Evolutionary conservation across 2,888 invertebrate species (phyloP).

Genomic region (Caenorhabditis imperialis): DNA sequence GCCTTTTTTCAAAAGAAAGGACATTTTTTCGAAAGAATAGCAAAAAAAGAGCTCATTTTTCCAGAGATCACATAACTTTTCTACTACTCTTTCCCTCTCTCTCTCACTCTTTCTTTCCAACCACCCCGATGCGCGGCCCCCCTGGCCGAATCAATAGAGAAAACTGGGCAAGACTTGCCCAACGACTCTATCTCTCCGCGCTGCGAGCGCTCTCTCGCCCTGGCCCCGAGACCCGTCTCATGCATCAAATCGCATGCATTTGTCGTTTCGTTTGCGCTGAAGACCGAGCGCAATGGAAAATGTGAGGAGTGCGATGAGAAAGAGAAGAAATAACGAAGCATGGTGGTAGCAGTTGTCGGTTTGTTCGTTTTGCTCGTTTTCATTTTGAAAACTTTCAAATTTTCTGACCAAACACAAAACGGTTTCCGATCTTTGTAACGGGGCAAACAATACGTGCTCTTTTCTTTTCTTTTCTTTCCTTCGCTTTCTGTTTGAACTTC

Average conservation of each 20-base stretch:
- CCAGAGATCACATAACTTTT: conserved; percentile 9
- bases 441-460: not conserved
- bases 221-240: conserved; percentile 5
- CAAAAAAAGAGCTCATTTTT: not conserved
- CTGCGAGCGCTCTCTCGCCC: not conserved
- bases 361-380: no score
- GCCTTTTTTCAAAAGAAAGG: conserved; percentile 5
- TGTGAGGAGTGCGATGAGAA: not conserved
- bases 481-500: conserved; percentile 44
- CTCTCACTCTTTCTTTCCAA: not conserved
- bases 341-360: no score
- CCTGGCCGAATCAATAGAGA: conserved; percentile 33
- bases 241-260: conserved; percentile 38
- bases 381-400: no score
- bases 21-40: conserved; percentile 1
- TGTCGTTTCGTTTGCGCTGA: conserved; percentile 5
- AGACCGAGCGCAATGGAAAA: conserved; percentile 6
- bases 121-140: conserved; percentile 5
- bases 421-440: no score
- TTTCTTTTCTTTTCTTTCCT: conserved; percentile 13
- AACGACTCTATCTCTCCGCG: conserved; percentile 14
- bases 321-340: not conserved
- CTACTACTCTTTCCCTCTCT: not conserved
- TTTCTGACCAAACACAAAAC: no score
- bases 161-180: conserved; percentile 24